Percentiles rank a stretch among this genome's conserved stretches.
These are phyloP conservation scores for Parauchenoglanis ngamensis DNA, from an alignment of 2,797 vertebrate species.

Conservation along the genomic window DNA sequence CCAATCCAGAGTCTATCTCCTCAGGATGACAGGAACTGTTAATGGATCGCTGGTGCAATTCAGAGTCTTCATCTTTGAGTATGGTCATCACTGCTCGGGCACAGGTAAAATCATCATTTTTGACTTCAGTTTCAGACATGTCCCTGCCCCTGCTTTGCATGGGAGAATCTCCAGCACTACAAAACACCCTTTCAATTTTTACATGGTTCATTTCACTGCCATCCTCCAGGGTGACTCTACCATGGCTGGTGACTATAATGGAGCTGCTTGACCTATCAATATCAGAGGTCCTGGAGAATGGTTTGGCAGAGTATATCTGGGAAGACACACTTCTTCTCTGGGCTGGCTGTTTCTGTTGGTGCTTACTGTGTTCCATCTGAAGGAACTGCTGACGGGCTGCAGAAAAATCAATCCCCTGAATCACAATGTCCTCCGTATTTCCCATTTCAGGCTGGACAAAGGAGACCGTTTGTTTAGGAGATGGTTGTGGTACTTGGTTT, in stretches of 20 bases:
- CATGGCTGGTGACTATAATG: slow-evolving; percentile 61
- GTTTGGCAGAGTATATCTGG: slow-evolving; percentile 88
- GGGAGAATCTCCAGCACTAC: slow-evolving; percentile 57
- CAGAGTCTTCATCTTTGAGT: slow-evolving; percentile 86
- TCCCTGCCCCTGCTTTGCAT: slow-evolving; percentile 9
- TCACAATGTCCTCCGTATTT: slow-evolving; percentile 86
- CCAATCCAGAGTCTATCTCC: slow-evolving; percentile 92
- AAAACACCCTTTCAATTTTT: slow-evolving; percentile 71
- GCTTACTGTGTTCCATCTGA: slow-evolving; percentile 77
- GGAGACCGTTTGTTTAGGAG: slow-evolving; percentile 52
- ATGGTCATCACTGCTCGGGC: slow-evolving; percentile 87
- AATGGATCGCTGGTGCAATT: slow-evolving; percentile 74
- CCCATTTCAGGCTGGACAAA: slow-evolving; percentile 65
- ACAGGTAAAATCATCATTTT: slow-evolving; percentile 87
- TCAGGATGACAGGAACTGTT: slow-evolving; percentile 79
- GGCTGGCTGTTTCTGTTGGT: slow-evolving; percentile 35
- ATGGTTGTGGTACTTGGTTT: slow-evolving; percentile 38
- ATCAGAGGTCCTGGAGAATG: slow-evolving; percentile 82
- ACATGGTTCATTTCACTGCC: slow-evolving; percentile 46
- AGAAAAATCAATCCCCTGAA: slow-evolving; percentile 92
- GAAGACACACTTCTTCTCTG: slow-evolving; percentile 81
- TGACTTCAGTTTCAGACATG: slow-evolving; percentile 30
- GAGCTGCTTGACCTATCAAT: slow-evolving; percentile 65
- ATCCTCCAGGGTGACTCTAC: slow-evolving; percentile 58
- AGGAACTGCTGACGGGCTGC: slow-evolving; percentile 92